A percentile compares a stretch with the other conserved stretches of the same genome.
These are phyloP conservation scores for Leptinotarsa peninsularis DNA, from an alignment of 2,888 invertebrate species.

Conservation along the genomic window DNA sequence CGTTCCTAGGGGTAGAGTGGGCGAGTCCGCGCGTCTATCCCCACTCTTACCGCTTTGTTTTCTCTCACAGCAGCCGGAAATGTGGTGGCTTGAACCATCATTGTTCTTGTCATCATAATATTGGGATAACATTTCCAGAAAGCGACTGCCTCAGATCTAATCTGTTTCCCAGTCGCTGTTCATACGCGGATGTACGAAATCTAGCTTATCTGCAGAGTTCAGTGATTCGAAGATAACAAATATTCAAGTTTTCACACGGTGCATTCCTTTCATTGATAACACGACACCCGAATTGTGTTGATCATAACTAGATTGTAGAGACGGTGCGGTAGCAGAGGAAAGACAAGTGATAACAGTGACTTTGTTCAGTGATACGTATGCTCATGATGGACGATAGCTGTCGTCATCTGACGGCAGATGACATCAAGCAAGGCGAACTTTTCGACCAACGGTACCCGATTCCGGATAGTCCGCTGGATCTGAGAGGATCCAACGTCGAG, in stretches of 20 bases:
- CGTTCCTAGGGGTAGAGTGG: constrained; percentile 65
- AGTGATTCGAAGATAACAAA: constrained; percentile 10
- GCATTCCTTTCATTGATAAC: constrained; percentile 1
- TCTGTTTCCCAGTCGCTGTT: constrained; percentile 45
- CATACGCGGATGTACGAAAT: constrained; percentile 11
- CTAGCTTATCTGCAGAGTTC: constrained; percentile 15
- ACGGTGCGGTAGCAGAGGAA: neutral
- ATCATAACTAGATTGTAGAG: neutral
- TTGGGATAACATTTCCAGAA: constrained; percentile 65
- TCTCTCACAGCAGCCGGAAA: constrained; percentile 66
- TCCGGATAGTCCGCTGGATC: constrained; percentile 66
- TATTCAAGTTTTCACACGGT: neutral
- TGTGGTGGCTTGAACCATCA: constrained; percentile 68
- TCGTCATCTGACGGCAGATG: constrained; percentile 53
- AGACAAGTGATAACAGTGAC: constrained; percentile 5
- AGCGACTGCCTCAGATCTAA: constrained; percentile 50
- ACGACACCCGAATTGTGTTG: neutral
- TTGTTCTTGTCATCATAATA: constrained; percentile 68
- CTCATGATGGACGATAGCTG: constrained; percentile 62
- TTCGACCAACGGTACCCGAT: constrained; percentile 55
- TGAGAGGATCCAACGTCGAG: constrained; percentile 62
- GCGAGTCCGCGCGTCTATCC: constrained; percentile 51
- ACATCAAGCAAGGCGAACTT: constrained; percentile 44
- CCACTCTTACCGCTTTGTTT: constrained; percentile 65
- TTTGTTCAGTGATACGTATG: constrained; percentile 46